Conservation (phyloP, 2,888 invertebrate genomes). For the Rhingia rostrata region DNA sequence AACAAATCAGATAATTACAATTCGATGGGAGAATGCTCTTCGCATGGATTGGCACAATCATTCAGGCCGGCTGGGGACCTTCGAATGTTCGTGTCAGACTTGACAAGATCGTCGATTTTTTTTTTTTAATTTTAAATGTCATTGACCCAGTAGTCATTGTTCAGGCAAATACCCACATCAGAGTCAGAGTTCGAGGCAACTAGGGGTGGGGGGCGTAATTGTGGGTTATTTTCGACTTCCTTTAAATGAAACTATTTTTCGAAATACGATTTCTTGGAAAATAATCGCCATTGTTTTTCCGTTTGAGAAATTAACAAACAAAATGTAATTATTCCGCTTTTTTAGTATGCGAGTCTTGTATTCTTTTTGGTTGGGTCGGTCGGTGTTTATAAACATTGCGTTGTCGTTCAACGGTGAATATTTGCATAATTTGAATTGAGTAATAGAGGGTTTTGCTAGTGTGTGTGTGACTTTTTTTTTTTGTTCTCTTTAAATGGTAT, state of each 20-base stretch:
- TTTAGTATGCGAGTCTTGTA: conserved; percentile 58
- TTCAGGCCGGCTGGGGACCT: conserved; percentile 7
- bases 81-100: conserved; percentile 29
- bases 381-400: conserved; percentile 36
- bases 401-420: conserved; percentile 56
- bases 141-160: conserved; percentile 60
- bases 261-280: conserved; percentile 15
- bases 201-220: conserved; percentile 7
- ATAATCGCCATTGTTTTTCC: conserved; percentile 44
- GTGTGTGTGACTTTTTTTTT: not conserved
- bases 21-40: conserved; percentile 33
- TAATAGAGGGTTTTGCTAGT: conserved; percentile 6
- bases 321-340: conserved; percentile 39
- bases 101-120: not conserved
- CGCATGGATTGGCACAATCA: conserved; percentile 22
- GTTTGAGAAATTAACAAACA: conserved; percentile 13
- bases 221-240: not conserved
- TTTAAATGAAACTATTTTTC: conserved; percentile 18
- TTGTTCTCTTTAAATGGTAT: conserved; percentile 26
- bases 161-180: conserved; percentile 21
- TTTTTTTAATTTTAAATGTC: conserved; percentile 29
- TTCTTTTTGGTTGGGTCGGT: conserved; percentile 17
- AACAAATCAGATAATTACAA: conserved; percentile 35
- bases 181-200: not conserved
- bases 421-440: conserved; percentile 62